Evolutionary conservation across 1,140 invertebrate species (phyloP).

Genomic region (Drosophila pseudoananassae): DNA sequence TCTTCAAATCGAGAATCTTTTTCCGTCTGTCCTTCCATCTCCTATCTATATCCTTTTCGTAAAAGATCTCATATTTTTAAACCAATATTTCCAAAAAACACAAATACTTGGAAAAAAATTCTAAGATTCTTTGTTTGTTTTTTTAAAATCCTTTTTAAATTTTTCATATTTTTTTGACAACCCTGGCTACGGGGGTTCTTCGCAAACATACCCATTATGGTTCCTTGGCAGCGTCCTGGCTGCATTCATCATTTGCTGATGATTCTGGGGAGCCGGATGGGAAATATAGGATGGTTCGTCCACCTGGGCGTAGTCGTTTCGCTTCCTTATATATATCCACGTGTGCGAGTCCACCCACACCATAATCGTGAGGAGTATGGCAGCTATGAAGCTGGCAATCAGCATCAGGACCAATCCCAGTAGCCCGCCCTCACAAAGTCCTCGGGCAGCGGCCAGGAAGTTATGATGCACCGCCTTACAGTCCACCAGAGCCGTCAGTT

Average conservation of each 20-base stretch:
- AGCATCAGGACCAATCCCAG: constrained; percentile 93
- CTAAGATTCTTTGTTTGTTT: no score
- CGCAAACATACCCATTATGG: constrained; percentile 81
- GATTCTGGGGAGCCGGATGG: constrained; percentile 82
- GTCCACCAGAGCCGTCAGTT: constrained; percentile 89
- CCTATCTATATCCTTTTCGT: no score
- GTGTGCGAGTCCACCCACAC: constrained; percentile 97
- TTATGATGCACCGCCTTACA: constrained; percentile 92
- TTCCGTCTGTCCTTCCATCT: no score
- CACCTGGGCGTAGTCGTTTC: constrained; percentile 82
- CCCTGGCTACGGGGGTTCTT: constrained; percentile 20
- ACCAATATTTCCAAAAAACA: no score
- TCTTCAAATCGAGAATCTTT: no score
- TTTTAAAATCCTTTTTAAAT: neutral
- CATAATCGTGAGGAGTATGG: constrained; percentile 94
- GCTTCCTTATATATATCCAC: constrained; percentile 97
- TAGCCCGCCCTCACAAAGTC: constrained; percentile 92
- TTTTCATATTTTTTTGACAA: neutral
- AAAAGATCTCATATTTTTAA: no score
- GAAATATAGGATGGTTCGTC: constrained; percentile 83
- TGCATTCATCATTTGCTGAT: constrained; percentile 84
- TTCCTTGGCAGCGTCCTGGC: constrained; percentile 82
- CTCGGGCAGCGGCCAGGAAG: constrained; percentile 90
- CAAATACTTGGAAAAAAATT: no score
- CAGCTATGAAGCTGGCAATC: constrained; percentile 92